These are phyloP conservation scores for Sinodicranocentrus sp. DNA, from an alignment of 2,888 invertebrate genomes.

Conservation along the genomic window DNA sequence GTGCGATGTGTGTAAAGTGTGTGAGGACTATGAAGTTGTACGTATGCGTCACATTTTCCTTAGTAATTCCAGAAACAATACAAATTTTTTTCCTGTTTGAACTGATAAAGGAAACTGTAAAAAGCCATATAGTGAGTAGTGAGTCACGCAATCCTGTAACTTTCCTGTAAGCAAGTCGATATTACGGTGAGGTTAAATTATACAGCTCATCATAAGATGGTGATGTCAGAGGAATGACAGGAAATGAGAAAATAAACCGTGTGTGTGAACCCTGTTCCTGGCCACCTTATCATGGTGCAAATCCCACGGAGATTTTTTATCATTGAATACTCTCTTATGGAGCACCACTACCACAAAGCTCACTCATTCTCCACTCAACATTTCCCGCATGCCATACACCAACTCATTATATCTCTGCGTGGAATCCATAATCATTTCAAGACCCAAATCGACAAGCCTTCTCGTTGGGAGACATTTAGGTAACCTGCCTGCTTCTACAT, in stretches of 20 bases:
- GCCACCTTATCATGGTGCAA: conserved; percentile 33
- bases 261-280: neutral
- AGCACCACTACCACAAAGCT: neutral
- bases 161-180: neutral
- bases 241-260: conserved; percentile 22
- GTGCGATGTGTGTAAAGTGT: conserved; percentile 10
- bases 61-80: no score
- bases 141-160: no score
- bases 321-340: conserved; percentile 31
- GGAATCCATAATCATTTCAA: conserved; percentile 54
- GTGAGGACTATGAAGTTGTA: conserved; percentile 8
- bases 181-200: neutral
- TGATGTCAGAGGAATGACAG: neutral
- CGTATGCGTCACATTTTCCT: no score
- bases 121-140: no score
- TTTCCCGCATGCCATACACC: conserved; percentile 1
- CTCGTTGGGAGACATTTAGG: no score
- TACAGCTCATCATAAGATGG: neutral
- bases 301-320: conserved; percentile 38
- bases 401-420: conserved; percentile 38
- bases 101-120: no score
- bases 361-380: neutral
- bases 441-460: neutral
- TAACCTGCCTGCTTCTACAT: no score
- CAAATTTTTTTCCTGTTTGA: no score